phyloP scores from a whole-genome alignment of 1,140 invertebrate species.

The Sminthurinus signatus region DNA sequence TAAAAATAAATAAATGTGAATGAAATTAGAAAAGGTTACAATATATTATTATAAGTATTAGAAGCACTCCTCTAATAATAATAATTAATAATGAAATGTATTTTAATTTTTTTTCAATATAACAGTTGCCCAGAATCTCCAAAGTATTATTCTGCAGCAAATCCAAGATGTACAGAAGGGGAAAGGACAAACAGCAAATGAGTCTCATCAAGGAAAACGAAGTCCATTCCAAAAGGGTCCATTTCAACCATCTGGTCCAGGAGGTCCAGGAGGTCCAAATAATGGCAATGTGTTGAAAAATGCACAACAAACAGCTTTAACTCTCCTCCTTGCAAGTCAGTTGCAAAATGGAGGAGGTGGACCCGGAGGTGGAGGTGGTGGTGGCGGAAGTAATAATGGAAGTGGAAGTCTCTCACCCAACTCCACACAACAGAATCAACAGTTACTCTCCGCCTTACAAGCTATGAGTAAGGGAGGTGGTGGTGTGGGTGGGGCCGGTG shows the following conservation, averaged over 20 bases:
- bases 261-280: background rate
- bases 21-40: no score
- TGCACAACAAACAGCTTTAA: slow-evolving; percentile 44
- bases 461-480: slow-evolving; percentile 41
- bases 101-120: no score
- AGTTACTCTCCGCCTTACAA: slow-evolving; percentile 43
- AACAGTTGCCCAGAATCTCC: slow-evolving; percentile 51
- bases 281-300: slow-evolving; percentile 38
- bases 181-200: slow-evolving; percentile 23
- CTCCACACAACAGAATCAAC: slow-evolving; percentile 42
- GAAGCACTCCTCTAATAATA: no score
- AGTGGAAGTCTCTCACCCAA: slow-evolving; percentile 36
- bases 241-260: no score
- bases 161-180: slow-evolving; percentile 45
- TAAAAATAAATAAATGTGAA: no score
- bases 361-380: slow-evolving; percentile 19
- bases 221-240: slow-evolving; percentile 30
- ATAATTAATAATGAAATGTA: no score
- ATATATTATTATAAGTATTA: no score
- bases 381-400: slow-evolving; percentile 23
- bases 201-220: slow-evolving; percentile 18
- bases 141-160: slow-evolving; percentile 49
- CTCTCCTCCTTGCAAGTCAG: slow-evolving; percentile 45
- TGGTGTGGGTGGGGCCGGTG: slow-evolving; percentile 1
- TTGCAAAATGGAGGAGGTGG: slow-evolving; percentile 22